phyloP scores from a whole-genome alignment of 2,888 invertebrate species.

The Uropetala carovei region DNA sequence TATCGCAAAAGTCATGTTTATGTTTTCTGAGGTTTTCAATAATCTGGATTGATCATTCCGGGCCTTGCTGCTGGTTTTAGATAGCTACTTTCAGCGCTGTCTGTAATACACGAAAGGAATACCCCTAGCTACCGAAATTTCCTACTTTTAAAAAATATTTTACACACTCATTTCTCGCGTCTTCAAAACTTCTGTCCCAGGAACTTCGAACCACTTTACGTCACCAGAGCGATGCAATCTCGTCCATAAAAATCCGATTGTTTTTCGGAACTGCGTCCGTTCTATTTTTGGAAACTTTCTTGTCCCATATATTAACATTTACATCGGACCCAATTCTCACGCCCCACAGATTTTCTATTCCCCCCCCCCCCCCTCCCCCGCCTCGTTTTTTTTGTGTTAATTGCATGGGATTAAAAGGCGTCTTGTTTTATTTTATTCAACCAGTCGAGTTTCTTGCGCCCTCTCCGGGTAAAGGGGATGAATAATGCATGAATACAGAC shows the following conservation, averaged over 20 bases:
- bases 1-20: no score
- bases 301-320: constrained; percentile 26
- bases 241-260: not conserved
- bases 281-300: constrained; percentile 25
- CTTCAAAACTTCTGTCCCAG: not conserved
- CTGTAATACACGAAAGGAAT: no score
- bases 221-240: not conserved
- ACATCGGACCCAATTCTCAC: constrained; percentile 55
- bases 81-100: no score
- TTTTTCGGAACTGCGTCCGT: not conserved
- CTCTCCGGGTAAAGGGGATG: not conserved
- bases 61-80: no score
- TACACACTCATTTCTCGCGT: not conserved
- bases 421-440: not conserved
- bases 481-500: constrained; percentile 17
- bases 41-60: no score
- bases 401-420: constrained; percentile 20
- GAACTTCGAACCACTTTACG: not conserved
- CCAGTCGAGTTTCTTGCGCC: not conserved
- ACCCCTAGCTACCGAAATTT: not conserved
- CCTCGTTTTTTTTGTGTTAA: constrained; percentile 48
- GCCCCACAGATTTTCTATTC: constrained; percentile 26
- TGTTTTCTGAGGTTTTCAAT: no score
- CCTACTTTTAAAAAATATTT: not conserved
- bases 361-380: not conserved